Percentiles rank a stretch among this genome's conserved stretches.
These are phyloP conservation scores for Lycophotia porphyrea DNA, from an alignment of 2,888 invertebrate species.

Conservation along the genomic window DNA sequence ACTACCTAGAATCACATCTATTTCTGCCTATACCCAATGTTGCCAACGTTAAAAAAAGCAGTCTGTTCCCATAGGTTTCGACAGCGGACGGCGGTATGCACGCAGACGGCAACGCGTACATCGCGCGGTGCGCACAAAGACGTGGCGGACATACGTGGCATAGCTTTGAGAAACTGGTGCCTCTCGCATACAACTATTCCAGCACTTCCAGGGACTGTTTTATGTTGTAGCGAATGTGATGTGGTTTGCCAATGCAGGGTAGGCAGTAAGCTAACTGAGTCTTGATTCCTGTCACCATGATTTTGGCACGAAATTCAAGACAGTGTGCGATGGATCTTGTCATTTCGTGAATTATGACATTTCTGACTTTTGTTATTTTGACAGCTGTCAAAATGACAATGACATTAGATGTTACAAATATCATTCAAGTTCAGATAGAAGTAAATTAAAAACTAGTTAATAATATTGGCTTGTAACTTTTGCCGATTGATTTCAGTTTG, in stretches of 20 bases:
- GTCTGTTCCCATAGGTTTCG: constrained; percentile 68
- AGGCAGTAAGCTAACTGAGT: background rate
- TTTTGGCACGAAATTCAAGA: too few relatives aligned
- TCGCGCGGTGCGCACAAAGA: constrained; percentile 84
- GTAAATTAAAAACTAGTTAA: background rate
- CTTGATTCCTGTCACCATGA: background rate
- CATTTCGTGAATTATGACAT: constrained; percentile 53
- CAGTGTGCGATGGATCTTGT: constrained; percentile 53
- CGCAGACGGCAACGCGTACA: constrained; percentile 63
- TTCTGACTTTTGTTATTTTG: constrained; percentile 25
- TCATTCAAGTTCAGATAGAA: background rate
- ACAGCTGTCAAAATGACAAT: constrained; percentile 36
- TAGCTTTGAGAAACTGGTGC: constrained; percentile 82
- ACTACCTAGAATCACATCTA: constrained; percentile 53
- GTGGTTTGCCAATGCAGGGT: background rate
- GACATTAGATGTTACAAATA: background rate
- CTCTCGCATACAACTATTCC: constrained; percentile 85
- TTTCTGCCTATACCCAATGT: constrained; percentile 50
- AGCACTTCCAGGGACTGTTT: constrained; percentile 81
- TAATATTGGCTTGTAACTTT: background rate
- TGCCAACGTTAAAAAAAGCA: constrained; percentile 43
- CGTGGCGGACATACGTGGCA: constrained; percentile 83
- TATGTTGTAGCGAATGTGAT: constrained; percentile 72
- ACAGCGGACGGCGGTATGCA: constrained; percentile 77
- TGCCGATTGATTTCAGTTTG: background rate